phyloP scores from a whole-genome alignment of 2,113 vertebrate species.

The chimpanzee (Pan troglodytes) region NHGRI_mPanTro3-v2.1_pri NC_072418.2:8778001-8778500 shows the following conservation, averaged over 20 bases:
- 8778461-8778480: fast-evolving
- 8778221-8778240: neutral
- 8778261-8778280: fast-evolving
- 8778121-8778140: fast-evolving
- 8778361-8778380: constrained; percentile 92
- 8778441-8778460: neutral
- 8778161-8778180: too few relatives aligned
- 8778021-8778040: too few relatives aligned
- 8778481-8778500: neutral
- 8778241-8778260: neutral
- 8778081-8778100: too few relatives aligned
- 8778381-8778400: constrained; percentile 87
- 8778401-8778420: constrained; percentile 92
- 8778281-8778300: neutral
- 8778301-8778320: constrained; percentile 90
- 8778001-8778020: neutral
- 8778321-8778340: constrained; percentile 91
- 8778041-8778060: neutral
- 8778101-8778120: neutral
- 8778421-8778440: constrained; percentile 79
- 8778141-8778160: neutral
- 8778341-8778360: constrained; percentile 93
- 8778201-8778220: too few relatives aligned
- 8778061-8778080: fast-evolving
- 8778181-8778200: neutral